Evolutionary conservation across 2,888 invertebrate genomes (phyloP).

Genomic region (Esperia sulphurella): DNA sequence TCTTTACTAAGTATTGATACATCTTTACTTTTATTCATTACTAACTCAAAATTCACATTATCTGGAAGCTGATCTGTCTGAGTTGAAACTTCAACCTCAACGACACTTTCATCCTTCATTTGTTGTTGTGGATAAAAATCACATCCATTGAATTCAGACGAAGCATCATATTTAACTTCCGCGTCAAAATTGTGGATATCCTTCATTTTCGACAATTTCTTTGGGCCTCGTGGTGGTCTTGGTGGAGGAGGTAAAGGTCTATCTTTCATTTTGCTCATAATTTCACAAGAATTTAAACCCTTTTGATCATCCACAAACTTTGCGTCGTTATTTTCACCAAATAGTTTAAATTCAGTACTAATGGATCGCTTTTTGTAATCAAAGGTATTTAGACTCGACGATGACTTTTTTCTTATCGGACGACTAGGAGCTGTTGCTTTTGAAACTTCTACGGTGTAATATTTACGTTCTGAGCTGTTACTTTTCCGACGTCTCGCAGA

Average conservation of each 20-base stretch:
- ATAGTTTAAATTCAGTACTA: conserved; percentile 74
- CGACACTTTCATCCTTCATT: conserved; percentile 45
- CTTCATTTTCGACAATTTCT: conserved; percentile 50
- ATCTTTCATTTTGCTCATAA: conserved; percentile 90
- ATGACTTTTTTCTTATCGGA: conserved; percentile 81
- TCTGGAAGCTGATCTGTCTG: conserved; percentile 92
- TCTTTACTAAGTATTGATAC: conserved; percentile 68
- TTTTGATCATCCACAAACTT: conserved; percentile 80
- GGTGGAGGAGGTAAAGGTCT: conserved; percentile 93
- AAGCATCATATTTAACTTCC: conserved; percentile 15
- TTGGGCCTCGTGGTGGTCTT: conserved; percentile 85
- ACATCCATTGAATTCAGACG: conserved; percentile 26
- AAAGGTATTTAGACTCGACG: conserved; percentile 73
- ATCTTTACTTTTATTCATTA: conserved; percentile 67
- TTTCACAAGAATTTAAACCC: conserved; percentile 85
- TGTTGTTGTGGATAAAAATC: conserved; percentile 27
- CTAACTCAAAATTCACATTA: conserved; percentile 84
- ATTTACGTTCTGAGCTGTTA: conserved; percentile 79
- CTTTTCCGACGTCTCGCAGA: conserved; percentile 65
- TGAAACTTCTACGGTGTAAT: conserved; percentile 81
- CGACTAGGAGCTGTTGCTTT: conserved; percentile 77
- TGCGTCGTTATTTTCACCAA: conserved; percentile 80
- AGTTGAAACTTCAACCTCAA: conserved; percentile 88
- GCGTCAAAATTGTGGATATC: conserved; percentile 27
- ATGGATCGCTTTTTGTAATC: conserved; percentile 66